A percentile compares a stretch with the other conserved stretches of the same genome.
phyloP scores from a whole-genome alignment of 2,888 invertebrate genomes.

The Abscondita cerata region DNA sequence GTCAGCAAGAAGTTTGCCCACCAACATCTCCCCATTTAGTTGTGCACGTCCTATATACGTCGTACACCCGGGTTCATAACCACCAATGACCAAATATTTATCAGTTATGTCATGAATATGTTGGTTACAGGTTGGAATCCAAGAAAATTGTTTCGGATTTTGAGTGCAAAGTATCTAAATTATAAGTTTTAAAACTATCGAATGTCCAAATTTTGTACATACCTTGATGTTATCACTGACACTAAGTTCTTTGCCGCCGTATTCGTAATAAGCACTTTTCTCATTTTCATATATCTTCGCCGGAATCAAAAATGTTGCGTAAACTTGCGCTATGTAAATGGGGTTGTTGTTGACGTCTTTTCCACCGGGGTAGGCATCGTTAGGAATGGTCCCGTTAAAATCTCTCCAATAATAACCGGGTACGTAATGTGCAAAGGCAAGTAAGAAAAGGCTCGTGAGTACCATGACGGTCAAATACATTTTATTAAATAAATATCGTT shows the following conservation, averaged over 20 bases:
- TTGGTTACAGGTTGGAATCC: constrained; percentile 12
- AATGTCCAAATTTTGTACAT: too few relatives aligned
- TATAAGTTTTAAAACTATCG: too few relatives aligned
- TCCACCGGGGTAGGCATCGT: neutral
- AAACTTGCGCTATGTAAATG: constrained; percentile 1
- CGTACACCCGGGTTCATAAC: constrained; percentile 16
- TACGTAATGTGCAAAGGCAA: too few relatives aligned
- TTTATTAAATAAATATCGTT: too few relatives aligned
- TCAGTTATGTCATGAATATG: constrained; percentile 3
- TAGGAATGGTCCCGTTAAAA: neutral
- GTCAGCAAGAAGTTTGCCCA: constrained; percentile 20
- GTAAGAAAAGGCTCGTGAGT: too few relatives aligned
- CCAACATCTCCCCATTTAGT: constrained; percentile 6
- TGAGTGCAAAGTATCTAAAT: constrained; percentile 24
- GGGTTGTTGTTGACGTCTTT: neutral
- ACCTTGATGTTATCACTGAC: neutral
- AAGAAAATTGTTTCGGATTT: constrained; percentile 21
- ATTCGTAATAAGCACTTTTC: neutral
- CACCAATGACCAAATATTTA: constrained; percentile 15
- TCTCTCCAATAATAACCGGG: constrained; percentile 7
- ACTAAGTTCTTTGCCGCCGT: neutral
- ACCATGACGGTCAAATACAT: too few relatives aligned
- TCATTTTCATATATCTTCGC: neutral
- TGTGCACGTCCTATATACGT: constrained; percentile 19
- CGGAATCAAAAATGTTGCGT: neutral